These are phyloP conservation scores for Eudemis profundana DNA, from an alignment of 2,888 invertebrate genomes.

Conservation along the genomic window DNA sequence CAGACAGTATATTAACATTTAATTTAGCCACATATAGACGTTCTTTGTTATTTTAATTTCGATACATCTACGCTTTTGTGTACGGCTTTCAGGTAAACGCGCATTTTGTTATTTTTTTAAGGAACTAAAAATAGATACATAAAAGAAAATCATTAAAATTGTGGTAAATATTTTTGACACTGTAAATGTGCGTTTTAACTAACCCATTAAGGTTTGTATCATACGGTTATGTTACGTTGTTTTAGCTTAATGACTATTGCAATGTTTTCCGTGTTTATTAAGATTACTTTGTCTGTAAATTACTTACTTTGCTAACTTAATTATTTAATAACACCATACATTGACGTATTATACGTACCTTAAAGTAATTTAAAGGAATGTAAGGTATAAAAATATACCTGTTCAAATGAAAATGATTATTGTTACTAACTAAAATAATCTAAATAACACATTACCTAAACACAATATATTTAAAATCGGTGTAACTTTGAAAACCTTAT, in stretches of 20 bases:
- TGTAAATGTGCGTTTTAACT: neutral
- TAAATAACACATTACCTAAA: neutral
- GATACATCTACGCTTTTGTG: neutral
- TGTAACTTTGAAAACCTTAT: conserved; percentile 9
- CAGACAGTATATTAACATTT: conserved; percentile 66
- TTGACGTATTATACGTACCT: neutral
- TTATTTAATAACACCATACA: too few species aligned
- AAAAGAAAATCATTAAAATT: neutral
- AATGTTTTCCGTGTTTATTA: neutral
- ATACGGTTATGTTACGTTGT: neutral
- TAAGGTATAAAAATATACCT: neutral
- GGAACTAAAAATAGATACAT: neutral
- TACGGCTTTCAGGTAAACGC: neutral
- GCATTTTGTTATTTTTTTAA: neutral
- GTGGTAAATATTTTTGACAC: neutral
- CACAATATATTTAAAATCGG: neutral
- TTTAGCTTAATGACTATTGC: neutral
- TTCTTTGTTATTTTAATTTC: conserved; percentile 23
- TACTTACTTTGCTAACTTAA: neutral
- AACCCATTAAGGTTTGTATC: neutral
- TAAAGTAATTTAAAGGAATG: neutral
- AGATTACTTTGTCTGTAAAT: neutral
- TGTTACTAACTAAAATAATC: neutral
- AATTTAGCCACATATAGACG: conserved; percentile 43
- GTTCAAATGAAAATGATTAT: neutral